A percentile compares a stretch with the other conserved stretches of the same genome.
Evolutionary conservation across 2,797 vertebrate genomes (phyloP).

Genomic region (Caiman crocodilus): DNA sequence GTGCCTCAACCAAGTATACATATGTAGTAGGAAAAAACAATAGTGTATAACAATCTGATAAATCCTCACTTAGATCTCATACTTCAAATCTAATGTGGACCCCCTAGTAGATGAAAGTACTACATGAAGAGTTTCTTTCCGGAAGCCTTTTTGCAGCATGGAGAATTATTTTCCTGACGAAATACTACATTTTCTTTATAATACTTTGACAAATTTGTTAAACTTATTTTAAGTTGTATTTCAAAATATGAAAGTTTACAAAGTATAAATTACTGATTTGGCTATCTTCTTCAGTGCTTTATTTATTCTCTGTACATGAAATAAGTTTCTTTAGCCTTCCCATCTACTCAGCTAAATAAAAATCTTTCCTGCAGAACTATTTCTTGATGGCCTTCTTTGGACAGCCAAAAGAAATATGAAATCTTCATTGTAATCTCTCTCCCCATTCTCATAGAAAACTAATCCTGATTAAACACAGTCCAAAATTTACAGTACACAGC

Average conservation of each 20-base stretch:
- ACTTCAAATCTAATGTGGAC: not conserved
- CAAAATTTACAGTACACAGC: not conserved
- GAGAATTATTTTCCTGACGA: not conserved
- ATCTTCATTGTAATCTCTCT: not conserved
- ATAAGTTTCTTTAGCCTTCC: not conserved
- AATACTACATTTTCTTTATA: not conserved
- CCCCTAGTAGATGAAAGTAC: not conserved
- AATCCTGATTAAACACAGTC: not conserved
- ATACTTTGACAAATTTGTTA: not conserved
- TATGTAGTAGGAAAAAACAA: not conserved
- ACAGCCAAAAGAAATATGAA: not conserved
- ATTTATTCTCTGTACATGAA: not conserved
- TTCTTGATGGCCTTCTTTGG: not conserved
- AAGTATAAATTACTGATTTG: not conserved
- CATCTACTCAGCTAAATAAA: not conserved
- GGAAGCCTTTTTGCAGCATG: not conserved
- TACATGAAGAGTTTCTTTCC: not conserved
- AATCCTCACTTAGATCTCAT: not conserved
- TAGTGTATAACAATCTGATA: not conserved
- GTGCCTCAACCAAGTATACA: not conserved
- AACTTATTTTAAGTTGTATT: not conserved
- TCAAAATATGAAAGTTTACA: not conserved
- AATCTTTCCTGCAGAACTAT: not conserved
- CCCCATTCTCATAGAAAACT: not conserved
- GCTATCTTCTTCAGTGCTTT: not conserved